phyloP scores from a whole-genome alignment of 2,888 invertebrate species.

The Mimas tiliae region DNA sequence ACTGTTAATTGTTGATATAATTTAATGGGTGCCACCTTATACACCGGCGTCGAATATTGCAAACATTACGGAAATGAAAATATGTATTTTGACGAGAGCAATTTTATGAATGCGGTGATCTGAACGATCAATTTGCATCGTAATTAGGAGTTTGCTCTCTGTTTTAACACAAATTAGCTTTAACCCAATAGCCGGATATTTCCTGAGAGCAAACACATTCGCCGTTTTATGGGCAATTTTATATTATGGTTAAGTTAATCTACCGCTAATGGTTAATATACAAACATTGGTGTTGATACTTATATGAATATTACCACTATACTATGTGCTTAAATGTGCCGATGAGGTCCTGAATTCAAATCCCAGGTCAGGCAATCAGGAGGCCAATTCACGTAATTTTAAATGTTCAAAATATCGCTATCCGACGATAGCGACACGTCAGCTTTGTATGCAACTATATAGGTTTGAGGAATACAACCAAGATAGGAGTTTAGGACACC shows the following conservation, averaged over 20 bases:
- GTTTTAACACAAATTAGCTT: conserved; percentile 77
- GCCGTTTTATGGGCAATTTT: conserved; percentile 42
- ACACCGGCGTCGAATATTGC: conserved; percentile 34
- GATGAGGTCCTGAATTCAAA: too few species aligned
- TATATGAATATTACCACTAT: too few species aligned
- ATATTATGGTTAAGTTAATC: conserved; percentile 28
- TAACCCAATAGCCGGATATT: conserved; percentile 58
- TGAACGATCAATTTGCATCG: conserved; percentile 79
- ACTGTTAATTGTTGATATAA: conserved; percentile 21
- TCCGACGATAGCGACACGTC: too few species aligned
- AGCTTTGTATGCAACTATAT: too few species aligned
- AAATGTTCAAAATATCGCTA: too few species aligned
- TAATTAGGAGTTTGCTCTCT: conserved; percentile 74
- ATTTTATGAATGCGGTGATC: conserved; percentile 71
- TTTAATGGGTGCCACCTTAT: conserved; percentile 6
- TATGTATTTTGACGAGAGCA: conserved; percentile 54
- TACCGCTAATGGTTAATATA: conserved; percentile 14
- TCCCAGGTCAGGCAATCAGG: too few species aligned
- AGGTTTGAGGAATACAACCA: too few species aligned
- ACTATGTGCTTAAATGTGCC: too few species aligned
- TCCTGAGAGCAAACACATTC: conserved; percentile 52
- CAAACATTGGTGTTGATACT: not conserved
- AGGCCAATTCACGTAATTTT: too few species aligned
- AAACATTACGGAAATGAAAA: conserved; percentile 41
- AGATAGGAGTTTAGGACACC: too few species aligned